These are phyloP conservation scores for Coelinius sp. DNA, from an alignment of 2,888 invertebrate genomes.

Conservation along the genomic window DNA sequence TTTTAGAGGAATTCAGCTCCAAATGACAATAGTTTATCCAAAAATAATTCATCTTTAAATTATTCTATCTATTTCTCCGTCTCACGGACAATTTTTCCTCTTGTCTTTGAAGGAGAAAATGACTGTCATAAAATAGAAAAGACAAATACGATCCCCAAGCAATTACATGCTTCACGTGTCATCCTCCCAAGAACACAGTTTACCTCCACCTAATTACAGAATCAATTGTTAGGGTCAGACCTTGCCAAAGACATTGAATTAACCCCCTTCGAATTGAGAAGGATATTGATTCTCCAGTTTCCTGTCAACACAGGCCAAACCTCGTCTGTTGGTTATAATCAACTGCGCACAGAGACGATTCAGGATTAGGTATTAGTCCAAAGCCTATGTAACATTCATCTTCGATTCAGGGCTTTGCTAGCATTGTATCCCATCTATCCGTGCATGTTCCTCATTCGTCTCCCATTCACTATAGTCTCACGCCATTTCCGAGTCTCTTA, in stretches of 20 bases:
- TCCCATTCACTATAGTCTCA: conserved; percentile 62
- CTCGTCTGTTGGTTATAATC: not conserved
- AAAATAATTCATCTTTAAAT: no score
- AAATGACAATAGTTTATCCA: no score
- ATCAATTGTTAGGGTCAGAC: conserved; percentile 18
- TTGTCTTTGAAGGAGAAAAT: not conserved
- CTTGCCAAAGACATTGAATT: conserved; percentile 8
- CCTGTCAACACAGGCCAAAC: conserved; percentile 20
- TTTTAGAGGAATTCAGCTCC: no score
- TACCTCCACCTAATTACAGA: conserved; percentile 12
- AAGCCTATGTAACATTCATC: conserved; percentile 61
- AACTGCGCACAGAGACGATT: not conserved
- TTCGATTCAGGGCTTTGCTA: conserved; percentile 47
- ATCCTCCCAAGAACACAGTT: not conserved
- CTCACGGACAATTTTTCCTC: no score
- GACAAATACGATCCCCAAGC: not conserved
- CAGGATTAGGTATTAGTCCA: conserved; percentile 23
- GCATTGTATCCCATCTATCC: conserved; percentile 61
- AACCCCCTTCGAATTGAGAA: conserved; percentile 4
- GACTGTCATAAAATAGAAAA: not conserved
- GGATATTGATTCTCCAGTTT: conserved; percentile 20
- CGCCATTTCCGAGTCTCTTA: conserved; percentile 68
- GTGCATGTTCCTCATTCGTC: conserved; percentile 66
- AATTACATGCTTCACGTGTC: not conserved
- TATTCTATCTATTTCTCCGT: no score